Evolutionary conservation across 2,888 invertebrate species (phyloP), one percentile per base, ranked within the genome.

Genomic region (Lasius fuliginosus): DNA sequence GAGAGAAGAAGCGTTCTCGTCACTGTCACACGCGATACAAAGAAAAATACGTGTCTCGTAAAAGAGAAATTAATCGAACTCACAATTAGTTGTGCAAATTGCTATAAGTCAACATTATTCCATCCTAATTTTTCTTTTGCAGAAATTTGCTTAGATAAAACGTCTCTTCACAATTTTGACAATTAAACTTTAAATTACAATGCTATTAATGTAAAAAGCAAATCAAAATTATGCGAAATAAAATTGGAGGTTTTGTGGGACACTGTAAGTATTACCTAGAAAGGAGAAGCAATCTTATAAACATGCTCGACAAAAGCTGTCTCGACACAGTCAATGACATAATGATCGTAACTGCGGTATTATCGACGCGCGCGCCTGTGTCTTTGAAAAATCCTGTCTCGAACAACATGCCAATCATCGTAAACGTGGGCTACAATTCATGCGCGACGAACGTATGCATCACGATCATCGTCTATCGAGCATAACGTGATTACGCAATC

Each of bases 401-500:
- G 58, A 60, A 58, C 71, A 42, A 60, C 79, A 79, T 56, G n/a
- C 71, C 71, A 73, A 73, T 73, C 73, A 62, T 6, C 18, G 36
- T 36, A 18, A 81, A 73, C 27, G 27, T 9, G 62, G 46, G 36
- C 49, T 68, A 30, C 49, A 82, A 56, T 65, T 42, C 46, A 62
- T 30, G 49, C 11, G 40, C 15, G 75, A 60, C 12, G 46, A 56
- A 49, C 68, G 46, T 65, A 75, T 75, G n/a, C 69, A 71, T 81
- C 76, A 83, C 27, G 60, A 60, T 73, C 5, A 23, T 23, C 82
- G 58, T 68, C 73, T 30, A 65, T 23, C 46, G 71, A 74, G 82
- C 68, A 69, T 83, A 86, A 85, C 77, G 33, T 60, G 64, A 86
- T 87, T 79, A 49, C 68, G 33, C 85, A 86, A 89, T 89, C 84